A percentile compares a stretch with the other conserved stretches of the same genome.
Evolutionary conservation across 2,113 vertebrate genomes (phyloP).

Genomic region (Pangasianodon gigas): DNA sequence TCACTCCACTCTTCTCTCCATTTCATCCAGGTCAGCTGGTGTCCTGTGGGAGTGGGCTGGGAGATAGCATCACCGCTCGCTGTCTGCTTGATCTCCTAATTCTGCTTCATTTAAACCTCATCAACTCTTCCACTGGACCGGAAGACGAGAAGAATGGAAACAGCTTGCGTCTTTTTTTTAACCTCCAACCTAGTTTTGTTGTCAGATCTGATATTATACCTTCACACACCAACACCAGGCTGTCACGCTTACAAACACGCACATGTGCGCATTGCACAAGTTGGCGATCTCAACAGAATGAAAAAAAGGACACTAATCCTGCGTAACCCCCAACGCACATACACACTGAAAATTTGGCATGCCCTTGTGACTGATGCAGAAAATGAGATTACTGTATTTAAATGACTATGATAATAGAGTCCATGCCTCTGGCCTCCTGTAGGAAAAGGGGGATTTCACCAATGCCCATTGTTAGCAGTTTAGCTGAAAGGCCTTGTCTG

Average conservation of each 20-base stretch:
- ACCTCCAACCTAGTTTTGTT: constrained; percentile 67
- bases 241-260: constrained; percentile 41
- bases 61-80: constrained; percentile 75
- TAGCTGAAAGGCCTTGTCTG: constrained; percentile 73
- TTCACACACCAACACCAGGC: constrained; percentile 63
- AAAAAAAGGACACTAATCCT: constrained; percentile 66
- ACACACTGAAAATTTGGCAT: constrained; percentile 75
- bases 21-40: constrained; percentile 77
- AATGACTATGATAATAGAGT: constrained; percentile 99
- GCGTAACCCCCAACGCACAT: constrained; percentile 44
- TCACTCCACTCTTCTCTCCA: constrained; percentile 71
- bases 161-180: constrained; percentile 69
- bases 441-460: constrained; percentile 69
- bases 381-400: constrained; percentile 99
- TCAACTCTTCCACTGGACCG: constrained; percentile 99
- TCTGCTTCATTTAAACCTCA: constrained; percentile 99
- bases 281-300: constrained; percentile 52
- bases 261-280: constrained; percentile 35
- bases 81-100: constrained; percentile 93
- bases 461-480: constrained; percentile 75
- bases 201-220: constrained; percentile 74
- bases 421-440: constrained; percentile 74
- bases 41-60: constrained; percentile 62
- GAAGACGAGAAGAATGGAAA: constrained; percentile 86
- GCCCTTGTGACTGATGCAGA: constrained; percentile 86